These are phyloP conservation scores for Formicarius rufipectus DNA, from an alignment of 2,113 vertebrate genomes.

Conservation along the genomic window DNA sequence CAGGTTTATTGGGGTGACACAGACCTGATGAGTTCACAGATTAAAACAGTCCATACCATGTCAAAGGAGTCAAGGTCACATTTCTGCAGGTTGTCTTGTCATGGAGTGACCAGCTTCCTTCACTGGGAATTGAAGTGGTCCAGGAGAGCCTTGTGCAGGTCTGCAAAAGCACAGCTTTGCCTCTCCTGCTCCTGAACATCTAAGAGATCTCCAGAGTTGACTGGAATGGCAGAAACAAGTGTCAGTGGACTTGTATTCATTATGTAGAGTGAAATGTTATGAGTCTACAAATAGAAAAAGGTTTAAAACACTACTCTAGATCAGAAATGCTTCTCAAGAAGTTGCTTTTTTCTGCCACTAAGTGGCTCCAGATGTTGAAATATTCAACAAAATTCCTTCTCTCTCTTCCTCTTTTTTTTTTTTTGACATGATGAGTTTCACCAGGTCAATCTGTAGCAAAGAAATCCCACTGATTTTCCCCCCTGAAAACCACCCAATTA, in stretches of 20 bases:
- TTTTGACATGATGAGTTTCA: constrained; percentile 25
- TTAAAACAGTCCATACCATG: fast-evolving
- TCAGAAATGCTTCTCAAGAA: constrained; percentile 58
- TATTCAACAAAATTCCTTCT: constrained; percentile 65
- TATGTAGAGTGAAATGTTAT: constrained; percentile 1
- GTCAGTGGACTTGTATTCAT: background rate
- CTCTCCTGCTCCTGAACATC: background rate
- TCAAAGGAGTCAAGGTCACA: background rate
- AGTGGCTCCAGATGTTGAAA: constrained; percentile 75
- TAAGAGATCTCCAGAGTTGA: background rate
- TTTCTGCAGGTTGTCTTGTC: background rate
- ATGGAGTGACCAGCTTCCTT: background rate
- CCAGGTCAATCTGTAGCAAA: constrained; percentile 9
- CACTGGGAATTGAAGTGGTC: background rate
- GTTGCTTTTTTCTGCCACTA: constrained; percentile 62
- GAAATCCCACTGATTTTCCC: background rate
- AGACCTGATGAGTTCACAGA: background rate
- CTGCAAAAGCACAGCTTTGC: background rate
- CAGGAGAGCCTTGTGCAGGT: background rate
- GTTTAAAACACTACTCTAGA: constrained; percentile 9
- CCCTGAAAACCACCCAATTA: background rate
- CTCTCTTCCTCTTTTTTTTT: background rate
- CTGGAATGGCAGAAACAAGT: background rate
- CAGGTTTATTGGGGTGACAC: background rate
- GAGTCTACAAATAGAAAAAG: constrained; percentile 10